These are phyloP conservation scores for cattle (Bos taurus) DNA, from an alignment of 2,113 vertebrate genomes.

Conservation along the genomic window ARS-UCD2.0 NC_037330.1:114547001-114547500, in stretches of 20 bases:
- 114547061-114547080: no score
- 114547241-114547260: neutral
- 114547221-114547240: neutral
- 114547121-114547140: accelerated
- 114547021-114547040: accelerated
- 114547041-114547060: accelerated
- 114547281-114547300: neutral
- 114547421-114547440: accelerated
- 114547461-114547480: neutral
- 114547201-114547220: neutral
- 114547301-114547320: neutral
- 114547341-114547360: neutral
- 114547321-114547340: neutral
- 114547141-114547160: neutral
- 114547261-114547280: neutral
- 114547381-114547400: neutral
- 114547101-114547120: accelerated
- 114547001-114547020: neutral
- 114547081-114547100: neutral
- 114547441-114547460: neutral
- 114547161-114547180: neutral
- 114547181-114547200: accelerated
- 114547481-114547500: neutral
- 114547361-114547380: neutral
- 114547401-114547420: neutral